These are phyloP conservation scores for Pterostichus niger DNA, from an alignment of 2,888 invertebrate species.

Conservation along the genomic window DNA sequence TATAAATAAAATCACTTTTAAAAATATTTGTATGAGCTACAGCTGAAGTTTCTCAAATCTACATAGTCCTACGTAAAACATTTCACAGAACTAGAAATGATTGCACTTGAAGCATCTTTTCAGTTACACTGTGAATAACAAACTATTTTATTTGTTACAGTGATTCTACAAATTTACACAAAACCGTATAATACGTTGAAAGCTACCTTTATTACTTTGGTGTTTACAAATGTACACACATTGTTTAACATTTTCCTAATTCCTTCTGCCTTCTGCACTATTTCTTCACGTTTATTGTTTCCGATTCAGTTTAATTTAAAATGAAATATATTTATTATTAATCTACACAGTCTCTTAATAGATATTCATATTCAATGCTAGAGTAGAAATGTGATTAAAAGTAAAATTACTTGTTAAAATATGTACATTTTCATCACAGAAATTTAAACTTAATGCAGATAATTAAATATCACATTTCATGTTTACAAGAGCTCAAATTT, in stretches of 20 bases:
- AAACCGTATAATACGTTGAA: slow-evolving; percentile 55
- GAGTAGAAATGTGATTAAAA: slow-evolving; percentile 3
- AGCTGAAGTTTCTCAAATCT: slow-evolving; percentile 30
- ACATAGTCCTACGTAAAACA: slow-evolving; percentile 46
- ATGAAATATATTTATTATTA: slow-evolving; percentile 18
- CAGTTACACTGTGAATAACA: slow-evolving; percentile 58
- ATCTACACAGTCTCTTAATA: slow-evolving; percentile 32
- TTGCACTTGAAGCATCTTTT: slow-evolving; percentile 61
- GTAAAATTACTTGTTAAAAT: slow-evolving; percentile 2
- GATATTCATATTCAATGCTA: slow-evolving; percentile 9
- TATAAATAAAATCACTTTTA: slow-evolving; percentile 51
- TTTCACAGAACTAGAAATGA: slow-evolving; percentile 58
- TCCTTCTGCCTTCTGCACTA: not conserved
- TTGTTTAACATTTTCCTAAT: too few species aligned
- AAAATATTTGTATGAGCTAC: slow-evolving; percentile 61
- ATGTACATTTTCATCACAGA: slow-evolving; percentile 17
- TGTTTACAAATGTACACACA: slow-evolving; percentile 61
- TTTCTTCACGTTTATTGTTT: not conserved
- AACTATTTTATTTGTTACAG: slow-evolving; percentile 57
- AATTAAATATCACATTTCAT: slow-evolving; percentile 52
- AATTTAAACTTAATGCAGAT: slow-evolving; percentile 29
- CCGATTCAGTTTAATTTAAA: not conserved
- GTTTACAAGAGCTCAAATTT: slow-evolving; percentile 2
- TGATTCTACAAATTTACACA: slow-evolving; percentile 54
- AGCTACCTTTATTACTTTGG: slow-evolving; percentile 59